Percentiles rank a stretch among this genome's conserved stretches.
phyloP scores from a whole-genome alignment of 2,113 vertebrate genomes.

The Stomatorhinus ivindoensis region DNA sequence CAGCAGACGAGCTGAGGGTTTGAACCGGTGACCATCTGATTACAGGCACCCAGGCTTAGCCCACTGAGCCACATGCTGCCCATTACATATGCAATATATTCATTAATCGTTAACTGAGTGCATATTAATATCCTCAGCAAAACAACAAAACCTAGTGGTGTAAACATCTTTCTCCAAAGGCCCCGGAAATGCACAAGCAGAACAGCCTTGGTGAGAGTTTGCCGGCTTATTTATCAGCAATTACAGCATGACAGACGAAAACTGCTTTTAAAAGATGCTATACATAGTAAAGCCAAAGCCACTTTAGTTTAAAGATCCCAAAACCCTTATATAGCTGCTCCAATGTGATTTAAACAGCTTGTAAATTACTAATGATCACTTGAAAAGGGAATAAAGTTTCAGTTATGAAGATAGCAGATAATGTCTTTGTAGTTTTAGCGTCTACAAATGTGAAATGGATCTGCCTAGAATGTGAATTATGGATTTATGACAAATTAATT shows the following conservation, averaged over 20 bases:
- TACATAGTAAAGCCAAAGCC: background rate
- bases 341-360: slow-evolving; percentile 8
- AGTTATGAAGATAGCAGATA: background rate
- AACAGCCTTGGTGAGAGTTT: background rate
- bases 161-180: background rate
- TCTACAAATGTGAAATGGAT: background rate
- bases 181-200: background rate
- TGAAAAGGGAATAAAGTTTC: slow-evolving; percentile 5
- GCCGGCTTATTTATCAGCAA: background rate
- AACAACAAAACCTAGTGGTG: background rate
- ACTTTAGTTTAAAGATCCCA: background rate
- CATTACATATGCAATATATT: background rate
- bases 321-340: background rate
- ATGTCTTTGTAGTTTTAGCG: background rate
- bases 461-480: background rate
- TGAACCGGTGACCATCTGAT: no score
- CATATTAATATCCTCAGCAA: background rate
- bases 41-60: no score
- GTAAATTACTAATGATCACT: slow-evolving; percentile 6
- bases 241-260: background rate
- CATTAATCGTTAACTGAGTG: background rate
- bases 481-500: slow-evolving; percentile 22
- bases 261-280: background rate
- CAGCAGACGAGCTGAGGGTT: no score
- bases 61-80: no score